These are phyloP conservation scores for Phaenicophaeus curvirostris DNA, from an alignment of 2,797 vertebrate species.

Conservation along the genomic window DNA sequence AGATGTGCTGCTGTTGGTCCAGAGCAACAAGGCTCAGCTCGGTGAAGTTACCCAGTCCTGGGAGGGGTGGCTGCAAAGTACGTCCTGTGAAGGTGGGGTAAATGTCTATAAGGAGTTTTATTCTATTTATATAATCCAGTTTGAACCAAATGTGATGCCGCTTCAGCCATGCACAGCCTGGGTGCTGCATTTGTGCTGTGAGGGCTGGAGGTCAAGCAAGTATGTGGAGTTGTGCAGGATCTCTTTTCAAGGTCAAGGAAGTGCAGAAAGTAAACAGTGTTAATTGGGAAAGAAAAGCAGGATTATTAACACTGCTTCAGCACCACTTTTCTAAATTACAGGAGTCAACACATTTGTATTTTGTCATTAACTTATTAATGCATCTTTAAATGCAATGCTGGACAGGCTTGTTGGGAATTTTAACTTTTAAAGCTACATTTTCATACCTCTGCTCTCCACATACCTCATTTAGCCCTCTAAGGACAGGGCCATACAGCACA, in stretches of 20 bases:
- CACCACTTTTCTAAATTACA: slow-evolving; percentile 45
- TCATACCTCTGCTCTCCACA: neutral
- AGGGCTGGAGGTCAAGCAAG: neutral
- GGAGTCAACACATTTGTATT: neutral
- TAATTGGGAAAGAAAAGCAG: slow-evolving; percentile 43
- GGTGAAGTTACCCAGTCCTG: neutral
- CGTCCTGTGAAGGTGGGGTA: neutral
- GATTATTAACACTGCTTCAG: slow-evolving; percentile 10
- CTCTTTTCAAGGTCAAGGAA: slow-evolving; percentile 27
- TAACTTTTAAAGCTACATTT: neutral
- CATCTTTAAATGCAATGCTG: neutral
- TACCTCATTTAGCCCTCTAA: neutral
- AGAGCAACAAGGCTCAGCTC: neutral
- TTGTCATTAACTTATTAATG: slow-evolving; percentile 42
- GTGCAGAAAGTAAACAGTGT: slow-evolving; percentile 5
- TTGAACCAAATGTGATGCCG: neutral
- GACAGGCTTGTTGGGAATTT: neutral
- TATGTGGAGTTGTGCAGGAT: neutral
- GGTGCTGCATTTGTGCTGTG: neutral
- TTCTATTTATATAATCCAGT: neutral
- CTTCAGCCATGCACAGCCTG: neutral
- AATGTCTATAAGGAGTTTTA: neutral
- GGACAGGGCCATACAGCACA: neutral
- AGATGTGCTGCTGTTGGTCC: neutral
- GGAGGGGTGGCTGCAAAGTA: neutral